phyloP scores from a whole-genome alignment of 2,888 invertebrate species.

The Itoplectis maculator region DNA sequence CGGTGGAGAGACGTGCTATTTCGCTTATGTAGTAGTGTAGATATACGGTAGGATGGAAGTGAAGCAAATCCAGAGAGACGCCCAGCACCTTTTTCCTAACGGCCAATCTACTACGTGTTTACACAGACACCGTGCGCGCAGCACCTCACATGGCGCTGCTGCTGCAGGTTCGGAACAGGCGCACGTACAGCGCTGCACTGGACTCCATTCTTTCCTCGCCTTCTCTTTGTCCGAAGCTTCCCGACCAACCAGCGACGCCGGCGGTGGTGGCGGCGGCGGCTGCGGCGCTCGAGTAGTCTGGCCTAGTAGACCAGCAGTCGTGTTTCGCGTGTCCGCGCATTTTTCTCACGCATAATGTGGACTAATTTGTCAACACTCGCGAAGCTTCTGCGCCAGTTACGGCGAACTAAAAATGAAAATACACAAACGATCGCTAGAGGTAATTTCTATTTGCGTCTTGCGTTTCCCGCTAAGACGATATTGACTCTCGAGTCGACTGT shows the following conservation, averaged over 20 bases:
- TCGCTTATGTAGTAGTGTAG: constrained; percentile 1
- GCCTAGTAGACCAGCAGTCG: too few relatives aligned
- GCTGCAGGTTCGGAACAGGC: too few relatives aligned
- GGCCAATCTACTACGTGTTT: constrained; percentile 25
- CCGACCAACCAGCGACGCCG: too few relatives aligned
- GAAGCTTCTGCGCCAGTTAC: too few relatives aligned
- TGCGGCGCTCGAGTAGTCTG: too few relatives aligned
- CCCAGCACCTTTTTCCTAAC: constrained; percentile 48
- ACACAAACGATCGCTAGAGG: too few relatives aligned
- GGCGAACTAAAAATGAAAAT: too few relatives aligned
- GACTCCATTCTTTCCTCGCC: constrained; percentile 40
- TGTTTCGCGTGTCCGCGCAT: too few relatives aligned
- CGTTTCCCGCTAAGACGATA: neutral
- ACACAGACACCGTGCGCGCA: constrained; percentile 13
- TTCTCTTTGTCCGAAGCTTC: neutral
- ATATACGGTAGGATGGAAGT: constrained; percentile 42
- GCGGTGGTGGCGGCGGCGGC: too few relatives aligned
- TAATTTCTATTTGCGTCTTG: constrained; percentile 9
- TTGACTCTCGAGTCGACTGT: neutral
- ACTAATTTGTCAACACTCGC: too few relatives aligned
- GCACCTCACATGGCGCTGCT: too few relatives aligned
- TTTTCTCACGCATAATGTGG: too few relatives aligned
- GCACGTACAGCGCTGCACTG: neutral
- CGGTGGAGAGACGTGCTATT: constrained; percentile 3
- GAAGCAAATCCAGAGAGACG: constrained; percentile 62